Evolutionary conservation across 2,888 invertebrate species (phyloP), one percentile per base, ranked within the genome.

Genomic region (Hemaris fuciformis): DNA sequence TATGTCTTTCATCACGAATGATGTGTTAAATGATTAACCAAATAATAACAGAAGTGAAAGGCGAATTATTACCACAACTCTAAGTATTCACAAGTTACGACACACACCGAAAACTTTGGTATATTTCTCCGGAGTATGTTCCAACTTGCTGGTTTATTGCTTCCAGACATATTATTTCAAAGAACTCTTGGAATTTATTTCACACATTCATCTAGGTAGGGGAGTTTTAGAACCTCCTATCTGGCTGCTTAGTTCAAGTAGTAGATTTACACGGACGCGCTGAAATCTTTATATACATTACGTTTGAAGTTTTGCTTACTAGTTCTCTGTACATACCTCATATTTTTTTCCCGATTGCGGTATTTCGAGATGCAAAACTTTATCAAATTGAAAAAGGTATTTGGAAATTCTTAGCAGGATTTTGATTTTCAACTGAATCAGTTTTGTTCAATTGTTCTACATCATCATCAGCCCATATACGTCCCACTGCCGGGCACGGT

Each of bases 71-170:
- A 79, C 78, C 78, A 74, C 75, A 71, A 67, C 69, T 75, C 74
- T 76, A 81, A 82, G 77, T 79, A 81, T 83, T 73, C 75, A 69
- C 71, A 77, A 84, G 79, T 84, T 85, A 85, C 80, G 80, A 79
- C 80, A 80, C 72, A 75, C 74, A 75, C 75, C 83, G 83, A 80
- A 90, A 91, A 90, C 86, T 91, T 90, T 81, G 84, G 80, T 87
- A 83, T 84, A 84, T 89, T 84, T 84, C 86, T 83, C 83, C 74
- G 76, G 83, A 87, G 85, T 85, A 80, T 86, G 83, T 87, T 85
- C 85, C 83, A 88, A 90, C 87, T 90, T 90, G 79, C 85, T 84
- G 87, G 87, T 91, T 91, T 91, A 91, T 91, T 85, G 87, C 90
- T 85, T 85, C 77, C 77, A 73, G 79, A 85, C 87, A 90, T 90